Evolutionary conservation across 2,888 invertebrate species (phyloP).

Genomic region (Nudaria mundana): DNA sequence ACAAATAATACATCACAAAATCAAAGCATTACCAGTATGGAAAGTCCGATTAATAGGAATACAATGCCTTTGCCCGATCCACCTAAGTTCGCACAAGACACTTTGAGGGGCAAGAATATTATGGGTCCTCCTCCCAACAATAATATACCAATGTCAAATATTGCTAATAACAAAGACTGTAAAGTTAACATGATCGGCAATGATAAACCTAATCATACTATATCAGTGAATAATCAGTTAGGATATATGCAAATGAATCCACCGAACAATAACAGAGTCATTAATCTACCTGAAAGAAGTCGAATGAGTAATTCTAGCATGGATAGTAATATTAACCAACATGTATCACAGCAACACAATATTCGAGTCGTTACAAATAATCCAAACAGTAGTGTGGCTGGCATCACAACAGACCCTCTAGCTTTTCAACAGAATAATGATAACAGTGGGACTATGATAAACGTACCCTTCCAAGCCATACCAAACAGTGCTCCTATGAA

Average conservation of each 20-base stretch:
- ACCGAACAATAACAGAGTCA: slow-evolving; percentile 68
- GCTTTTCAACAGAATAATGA: slow-evolving; percentile 70
- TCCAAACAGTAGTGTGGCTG: slow-evolving; percentile 53
- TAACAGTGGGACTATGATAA: slow-evolving; percentile 70
- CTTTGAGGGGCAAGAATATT: slow-evolving; percentile 65
- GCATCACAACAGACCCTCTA: slow-evolving; percentile 57
- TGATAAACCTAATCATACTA: slow-evolving; percentile 68
- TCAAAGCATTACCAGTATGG: slow-evolving; percentile 55
- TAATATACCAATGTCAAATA: slow-evolving; percentile 53
- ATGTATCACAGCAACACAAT: slow-evolving; percentile 71
- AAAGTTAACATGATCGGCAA: slow-evolving; percentile 63
- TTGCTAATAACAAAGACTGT: slow-evolving; percentile 60
- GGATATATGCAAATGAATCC: slow-evolving; percentile 75
- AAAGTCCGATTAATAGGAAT: slow-evolving; percentile 59
- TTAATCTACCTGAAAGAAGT: slow-evolving; percentile 71
- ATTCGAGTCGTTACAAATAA: slow-evolving; percentile 73
- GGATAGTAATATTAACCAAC: slow-evolving; percentile 64
- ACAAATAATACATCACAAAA: slow-evolving; percentile 55
- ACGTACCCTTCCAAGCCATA: slow-evolving; percentile 76
- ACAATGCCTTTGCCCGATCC: slow-evolving; percentile 58
- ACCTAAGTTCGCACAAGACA: slow-evolving; percentile 64
- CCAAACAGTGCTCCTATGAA: slow-evolving; percentile 78
- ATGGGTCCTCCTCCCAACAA: slow-evolving; percentile 60
- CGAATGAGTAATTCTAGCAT: slow-evolving; percentile 59
- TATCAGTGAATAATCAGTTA: slow-evolving; percentile 70